Conservation (phyloP, 2,113 vertebrate species). For the Pygathrix nemaeus region DNA sequence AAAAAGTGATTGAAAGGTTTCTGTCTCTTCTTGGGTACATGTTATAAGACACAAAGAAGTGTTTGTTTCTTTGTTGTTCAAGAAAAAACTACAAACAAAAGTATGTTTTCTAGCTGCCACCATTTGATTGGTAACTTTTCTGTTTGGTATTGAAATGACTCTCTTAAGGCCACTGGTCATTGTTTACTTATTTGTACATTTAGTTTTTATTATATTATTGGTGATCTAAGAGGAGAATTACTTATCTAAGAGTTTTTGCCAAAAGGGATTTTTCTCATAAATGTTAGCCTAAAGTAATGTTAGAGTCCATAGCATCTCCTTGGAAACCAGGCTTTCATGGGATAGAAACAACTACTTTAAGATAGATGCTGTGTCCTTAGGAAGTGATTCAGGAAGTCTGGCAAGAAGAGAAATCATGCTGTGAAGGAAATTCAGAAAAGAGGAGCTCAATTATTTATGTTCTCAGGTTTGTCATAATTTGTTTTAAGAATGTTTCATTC, state of each 20-base stretch:
- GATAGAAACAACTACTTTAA: not conserved
- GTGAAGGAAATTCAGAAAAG: slow-evolving; percentile 19
- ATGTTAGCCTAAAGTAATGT: not conserved
- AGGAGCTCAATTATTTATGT: not conserved
- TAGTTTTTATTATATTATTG: not conserved
- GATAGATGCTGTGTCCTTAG: not conserved
- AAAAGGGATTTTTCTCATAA: slow-evolving; percentile 43
- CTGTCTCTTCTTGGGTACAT: not conserved
- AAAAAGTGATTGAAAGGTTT: not conserved
- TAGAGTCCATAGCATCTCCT: not conserved
- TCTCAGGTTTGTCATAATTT: not conserved
- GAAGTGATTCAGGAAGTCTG: slow-evolving; percentile 33
- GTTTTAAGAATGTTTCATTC: slow-evolving; percentile 19
- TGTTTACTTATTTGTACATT: not conserved
- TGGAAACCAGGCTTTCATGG: not conserved
- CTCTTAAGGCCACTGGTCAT: not conserved
- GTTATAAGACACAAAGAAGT: slow-evolving; percentile 19
- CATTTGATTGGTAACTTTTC: not conserved
- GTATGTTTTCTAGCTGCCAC: slow-evolving; percentile 14
- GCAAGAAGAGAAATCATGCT: not conserved
- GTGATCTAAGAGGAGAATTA: slow-evolving; percentile 28
- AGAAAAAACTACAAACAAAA: slow-evolving; percentile 26
- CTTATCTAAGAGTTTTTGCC: not conserved
- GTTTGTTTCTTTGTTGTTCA: slow-evolving; percentile 64
- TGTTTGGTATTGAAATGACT: slow-evolving; percentile 15